Conservation (phyloP, 2,113 vertebrate genomes). For the Sphyrna mokarran region DNA sequence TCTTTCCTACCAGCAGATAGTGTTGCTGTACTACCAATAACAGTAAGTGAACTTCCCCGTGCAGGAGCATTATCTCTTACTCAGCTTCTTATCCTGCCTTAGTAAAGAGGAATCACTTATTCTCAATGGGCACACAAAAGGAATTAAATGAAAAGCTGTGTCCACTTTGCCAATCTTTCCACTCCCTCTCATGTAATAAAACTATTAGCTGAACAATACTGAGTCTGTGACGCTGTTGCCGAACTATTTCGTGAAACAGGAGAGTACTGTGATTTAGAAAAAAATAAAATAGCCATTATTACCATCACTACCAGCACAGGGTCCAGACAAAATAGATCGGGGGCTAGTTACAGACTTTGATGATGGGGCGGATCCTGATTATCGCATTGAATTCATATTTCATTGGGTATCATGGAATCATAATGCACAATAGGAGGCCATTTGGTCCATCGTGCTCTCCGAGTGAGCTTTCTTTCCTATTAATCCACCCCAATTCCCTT, state of each 20-base stretch:
- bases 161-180: background rate
- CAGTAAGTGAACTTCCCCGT: background rate
- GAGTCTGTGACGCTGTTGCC: background rate
- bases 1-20: background rate
- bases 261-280: background rate
- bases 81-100: background rate
- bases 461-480: background rate
- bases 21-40: background rate
- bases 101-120: background rate
- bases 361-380: background rate
- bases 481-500: background rate
- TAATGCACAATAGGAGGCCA: background rate
- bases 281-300: background rate
- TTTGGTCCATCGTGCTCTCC: background rate
- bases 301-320: background rate
- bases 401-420: background rate
- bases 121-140: background rate
- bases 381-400: background rate
- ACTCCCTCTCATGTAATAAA: background rate
- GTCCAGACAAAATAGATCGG: background rate
- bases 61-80: background rate
- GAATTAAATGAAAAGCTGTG: background rate
- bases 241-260: background rate
- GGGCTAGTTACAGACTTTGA: background rate
- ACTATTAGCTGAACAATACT: background rate